A percentile compares a stretch with the other conserved stretches of the same genome.
Evolutionary conservation across 1,140 invertebrate species (phyloP).

Genomic region (Pararge aegeria): DNA sequence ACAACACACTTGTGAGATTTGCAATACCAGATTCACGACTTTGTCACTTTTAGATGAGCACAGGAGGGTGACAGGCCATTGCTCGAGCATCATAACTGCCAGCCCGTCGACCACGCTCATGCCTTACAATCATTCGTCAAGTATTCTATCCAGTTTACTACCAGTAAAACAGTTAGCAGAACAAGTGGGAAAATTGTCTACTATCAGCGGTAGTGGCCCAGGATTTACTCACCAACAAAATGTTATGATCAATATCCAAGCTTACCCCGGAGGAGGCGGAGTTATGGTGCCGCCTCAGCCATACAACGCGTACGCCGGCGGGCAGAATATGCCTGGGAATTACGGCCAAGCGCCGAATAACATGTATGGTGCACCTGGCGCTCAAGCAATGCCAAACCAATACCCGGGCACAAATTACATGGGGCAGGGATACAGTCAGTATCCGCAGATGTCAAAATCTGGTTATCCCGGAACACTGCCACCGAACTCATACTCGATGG

Average conservation of each 20-base stretch:
- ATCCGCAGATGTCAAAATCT: slow-evolving; percentile 52
- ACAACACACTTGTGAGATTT: slow-evolving; percentile 74
- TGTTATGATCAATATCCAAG: slow-evolving; percentile 78
- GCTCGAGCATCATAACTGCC: slow-evolving; percentile 55
- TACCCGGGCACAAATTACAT: slow-evolving; percentile 55
- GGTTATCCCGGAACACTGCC: slow-evolving; percentile 43
- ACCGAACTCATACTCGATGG: slow-evolving; percentile 42
- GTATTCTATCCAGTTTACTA: slow-evolving; percentile 61
- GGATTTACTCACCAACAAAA: slow-evolving; percentile 77
- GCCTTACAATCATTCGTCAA: slow-evolving; percentile 53
- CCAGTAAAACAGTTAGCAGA: slow-evolving; percentile 75
- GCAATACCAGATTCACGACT: slow-evolving; percentile 71
- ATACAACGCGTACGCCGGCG: slow-evolving; percentile 46
- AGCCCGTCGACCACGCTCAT: slow-evolving; percentile 52
- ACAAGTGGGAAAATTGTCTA: slow-evolving; percentile 71
- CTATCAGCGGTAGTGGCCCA: slow-evolving; percentile 43
- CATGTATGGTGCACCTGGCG: slow-evolving; percentile 42
- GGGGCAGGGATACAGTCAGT: slow-evolving; percentile 50
- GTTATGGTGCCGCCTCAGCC: slow-evolving; percentile 52
- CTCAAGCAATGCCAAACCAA: slow-evolving; percentile 50
- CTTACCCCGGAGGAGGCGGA: slow-evolving; percentile 65
- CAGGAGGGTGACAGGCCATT: slow-evolving; percentile 65
- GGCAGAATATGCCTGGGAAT: slow-evolving; percentile 43
- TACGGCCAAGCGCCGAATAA: slow-evolving; percentile 43
- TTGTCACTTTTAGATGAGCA: slow-evolving; percentile 69